phyloP scores from a whole-genome alignment of 1,140 invertebrate species.

The Drosophila kikkawai region DNA sequence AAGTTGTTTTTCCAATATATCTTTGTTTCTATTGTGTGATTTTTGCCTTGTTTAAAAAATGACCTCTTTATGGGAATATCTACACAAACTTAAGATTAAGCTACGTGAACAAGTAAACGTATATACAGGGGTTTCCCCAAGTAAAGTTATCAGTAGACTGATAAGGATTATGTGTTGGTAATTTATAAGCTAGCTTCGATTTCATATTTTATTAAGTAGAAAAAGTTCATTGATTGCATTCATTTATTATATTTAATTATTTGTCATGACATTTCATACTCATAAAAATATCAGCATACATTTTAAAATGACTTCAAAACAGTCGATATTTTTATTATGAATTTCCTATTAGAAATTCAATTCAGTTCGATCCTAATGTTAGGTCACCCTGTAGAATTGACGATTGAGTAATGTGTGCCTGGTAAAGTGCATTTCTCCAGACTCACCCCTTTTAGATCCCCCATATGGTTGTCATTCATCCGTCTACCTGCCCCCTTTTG shows the following conservation, averaged over 20 bases:
- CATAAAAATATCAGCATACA: no score
- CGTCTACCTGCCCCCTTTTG: conserved; percentile 11
- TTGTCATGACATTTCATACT: no score
- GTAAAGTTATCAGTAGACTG: background rate
- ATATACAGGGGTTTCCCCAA: background rate
- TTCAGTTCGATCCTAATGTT: background rate
- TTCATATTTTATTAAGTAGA: background rate
- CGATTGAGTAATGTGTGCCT: background rate
- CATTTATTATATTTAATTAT: no score
- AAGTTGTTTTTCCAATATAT: no score
- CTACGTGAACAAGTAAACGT: background rate
- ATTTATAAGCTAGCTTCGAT: background rate
- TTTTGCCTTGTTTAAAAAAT: background rate
- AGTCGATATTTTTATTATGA: no score
- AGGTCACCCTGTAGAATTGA: background rate
- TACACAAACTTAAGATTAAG: background rate
- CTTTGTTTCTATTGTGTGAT: no score
- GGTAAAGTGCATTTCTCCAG: conserved; percentile 1
- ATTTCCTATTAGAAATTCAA: no score
- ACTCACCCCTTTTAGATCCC: background rate
- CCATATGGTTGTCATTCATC: conserved; percentile 1
- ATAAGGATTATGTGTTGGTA: background rate
- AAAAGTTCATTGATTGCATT: background rate
- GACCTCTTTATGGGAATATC: background rate
- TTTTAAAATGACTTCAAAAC: no score